These are phyloP conservation scores for Chloroclysta siterata DNA, from an alignment of 2,888 invertebrate genomes.

Conservation along the genomic window DNA sequence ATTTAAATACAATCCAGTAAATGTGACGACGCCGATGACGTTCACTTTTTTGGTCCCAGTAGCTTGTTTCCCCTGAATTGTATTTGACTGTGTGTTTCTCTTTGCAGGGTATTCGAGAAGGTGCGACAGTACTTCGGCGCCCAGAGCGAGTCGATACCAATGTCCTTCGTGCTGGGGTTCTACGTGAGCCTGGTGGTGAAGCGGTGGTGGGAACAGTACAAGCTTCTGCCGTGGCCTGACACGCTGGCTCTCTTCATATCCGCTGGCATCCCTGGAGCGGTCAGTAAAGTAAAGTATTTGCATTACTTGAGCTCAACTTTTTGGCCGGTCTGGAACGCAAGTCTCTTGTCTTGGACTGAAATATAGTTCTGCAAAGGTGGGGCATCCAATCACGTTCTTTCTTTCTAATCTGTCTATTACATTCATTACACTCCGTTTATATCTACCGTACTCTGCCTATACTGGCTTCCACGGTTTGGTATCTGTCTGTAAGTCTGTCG, in stretches of 20 bases:
- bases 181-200: constrained; percentile 96
- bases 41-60: too few relatives aligned
- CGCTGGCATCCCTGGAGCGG: constrained; percentile 95
- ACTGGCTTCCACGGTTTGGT: too few relatives aligned
- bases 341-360: too few relatives aligned
- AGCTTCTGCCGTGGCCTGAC: constrained; percentile 96
- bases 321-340: neutral
- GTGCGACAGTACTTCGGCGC: constrained; percentile 94
- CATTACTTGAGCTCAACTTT: constrained; percentile 13
- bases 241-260: constrained; percentile 96
- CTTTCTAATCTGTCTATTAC: too few relatives aligned
- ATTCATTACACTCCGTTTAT: too few relatives aligned
- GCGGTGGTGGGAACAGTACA: constrained; percentile 98
- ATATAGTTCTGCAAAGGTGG: too few relatives aligned
- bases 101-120: constrained; percentile 92
- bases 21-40: too few relatives aligned
- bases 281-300: constrained; percentile 84
- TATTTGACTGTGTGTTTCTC: neutral
- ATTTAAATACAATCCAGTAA: too few relatives aligned
- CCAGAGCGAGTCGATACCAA: constrained; percentile 95
- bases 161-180: constrained; percentile 98
- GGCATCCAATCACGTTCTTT: too few relatives aligned
- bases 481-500: too few relatives aligned
- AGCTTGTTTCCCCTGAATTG: too few relatives aligned
- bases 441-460: too few relatives aligned